These are phyloP conservation scores for Pyrrhosoma nymphula DNA, from an alignment of 2,888 invertebrate species.

Conservation along the genomic window DNA sequence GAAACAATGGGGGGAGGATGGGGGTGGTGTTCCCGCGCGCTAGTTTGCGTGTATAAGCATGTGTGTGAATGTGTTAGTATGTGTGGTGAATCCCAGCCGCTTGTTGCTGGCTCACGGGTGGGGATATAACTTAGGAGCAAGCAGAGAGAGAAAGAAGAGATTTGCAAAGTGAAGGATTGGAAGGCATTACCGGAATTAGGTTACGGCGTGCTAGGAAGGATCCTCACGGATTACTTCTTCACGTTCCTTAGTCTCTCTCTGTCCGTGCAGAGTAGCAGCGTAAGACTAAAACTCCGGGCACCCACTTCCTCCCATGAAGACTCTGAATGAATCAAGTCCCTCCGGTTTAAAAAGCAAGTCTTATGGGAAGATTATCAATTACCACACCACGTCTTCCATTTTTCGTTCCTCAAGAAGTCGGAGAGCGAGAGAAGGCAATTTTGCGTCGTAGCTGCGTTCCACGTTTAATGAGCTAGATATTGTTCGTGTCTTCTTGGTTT, in stretches of 20 bases:
- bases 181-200: slow-evolving; percentile 41
- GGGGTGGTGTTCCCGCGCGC: not conserved
- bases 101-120: not conserved
- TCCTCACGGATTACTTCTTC: not conserved
- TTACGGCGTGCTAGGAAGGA: slow-evolving; percentile 40
- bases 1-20: not conserved
- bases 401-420: not conserved
- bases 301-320: not conserved
- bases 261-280: not conserved
- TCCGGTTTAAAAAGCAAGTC: not conserved
- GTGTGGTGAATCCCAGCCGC: not conserved
- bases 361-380: not conserved
- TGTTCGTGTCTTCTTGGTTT: not conserved
- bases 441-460: not conserved
- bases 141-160: not conserved
- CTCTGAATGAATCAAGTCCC: not conserved
- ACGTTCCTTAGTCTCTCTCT: not conserved
- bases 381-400: not conserved
- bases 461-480: not conserved
- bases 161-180: not conserved
- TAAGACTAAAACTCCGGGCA: not conserved
- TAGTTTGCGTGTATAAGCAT: not conserved
- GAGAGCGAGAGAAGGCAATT: not conserved
- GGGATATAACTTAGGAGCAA: not conserved
- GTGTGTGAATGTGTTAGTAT: not conserved